These are phyloP conservation scores for Odontocolon sp. DNA, from an alignment of 2,888 invertebrate genomes.

Conservation along the genomic window DNA sequence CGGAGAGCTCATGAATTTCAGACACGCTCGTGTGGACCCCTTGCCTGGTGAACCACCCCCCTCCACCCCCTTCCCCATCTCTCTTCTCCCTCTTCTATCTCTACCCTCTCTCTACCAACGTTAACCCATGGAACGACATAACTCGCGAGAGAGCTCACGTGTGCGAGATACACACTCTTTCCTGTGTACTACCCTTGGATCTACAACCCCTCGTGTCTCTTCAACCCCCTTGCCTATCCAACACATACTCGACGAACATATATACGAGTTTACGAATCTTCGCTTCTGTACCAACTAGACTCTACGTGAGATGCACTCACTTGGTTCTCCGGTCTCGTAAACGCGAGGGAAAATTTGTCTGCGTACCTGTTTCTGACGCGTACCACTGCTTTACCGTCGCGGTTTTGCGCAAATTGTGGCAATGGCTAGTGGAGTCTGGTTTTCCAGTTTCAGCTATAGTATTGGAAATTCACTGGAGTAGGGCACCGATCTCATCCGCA, in stretches of 20 bases:
- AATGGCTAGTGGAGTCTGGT: too few relatives aligned
- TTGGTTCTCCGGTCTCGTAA: constrained; percentile 26
- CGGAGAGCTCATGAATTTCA: constrained; percentile 70
- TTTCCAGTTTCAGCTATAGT: too few relatives aligned
- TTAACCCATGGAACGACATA: constrained; percentile 55
- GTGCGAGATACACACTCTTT: constrained; percentile 10
- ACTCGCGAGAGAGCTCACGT: constrained; percentile 40
- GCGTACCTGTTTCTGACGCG: constrained; percentile 44
- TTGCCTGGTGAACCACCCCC: constrained; percentile 13
- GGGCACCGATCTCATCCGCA: too few relatives aligned
- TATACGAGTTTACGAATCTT: constrained; percentile 51
- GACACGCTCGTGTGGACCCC: constrained; percentile 61
- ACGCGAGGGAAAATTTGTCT: constrained; percentile 42
- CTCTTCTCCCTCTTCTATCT: too few relatives aligned
- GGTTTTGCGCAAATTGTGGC: constrained; percentile 8
- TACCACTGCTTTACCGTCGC: constrained; percentile 11
- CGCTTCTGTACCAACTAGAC: constrained; percentile 51
- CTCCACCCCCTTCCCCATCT: constrained; percentile 24
- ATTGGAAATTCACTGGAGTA: too few relatives aligned
- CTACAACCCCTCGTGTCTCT: constrained; percentile 10
- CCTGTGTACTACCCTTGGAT: constrained; percentile 12
- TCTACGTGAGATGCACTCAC: constrained; percentile 30
- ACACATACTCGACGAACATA: constrained; percentile 33
- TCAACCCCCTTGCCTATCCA: constrained; percentile 26
- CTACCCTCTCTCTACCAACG: too few relatives aligned